Evolutionary conservation across 2,888 invertebrate genomes (phyloP).

Genomic region (Congeria kusceri): DNA sequence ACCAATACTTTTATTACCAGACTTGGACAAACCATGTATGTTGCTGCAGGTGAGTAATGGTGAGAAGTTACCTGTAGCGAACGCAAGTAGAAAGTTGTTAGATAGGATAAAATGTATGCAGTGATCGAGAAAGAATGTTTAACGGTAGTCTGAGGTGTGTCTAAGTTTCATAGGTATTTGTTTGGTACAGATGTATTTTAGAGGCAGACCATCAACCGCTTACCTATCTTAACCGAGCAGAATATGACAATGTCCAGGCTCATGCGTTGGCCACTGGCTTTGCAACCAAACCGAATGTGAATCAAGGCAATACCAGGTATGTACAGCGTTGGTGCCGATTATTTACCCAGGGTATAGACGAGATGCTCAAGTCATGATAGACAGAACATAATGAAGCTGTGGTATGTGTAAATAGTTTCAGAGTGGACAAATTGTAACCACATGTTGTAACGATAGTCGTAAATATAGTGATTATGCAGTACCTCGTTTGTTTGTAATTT

Average conservation of each 20-base stretch:
- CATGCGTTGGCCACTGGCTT: slow-evolving; percentile 41
- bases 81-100: slow-evolving; percentile 22
- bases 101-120: not conserved
- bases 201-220: slow-evolving; percentile 67
- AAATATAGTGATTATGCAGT: no score
- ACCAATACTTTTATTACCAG: slow-evolving; percentile 27
- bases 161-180: slow-evolving; percentile 15
- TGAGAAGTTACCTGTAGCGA: slow-evolving; percentile 12
- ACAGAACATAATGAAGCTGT: no score
- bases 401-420: no score
- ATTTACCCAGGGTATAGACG: no score
- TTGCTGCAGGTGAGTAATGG: slow-evolving; percentile 2
- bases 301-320: slow-evolving; percentile 14
- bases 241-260: slow-evolving; percentile 31
- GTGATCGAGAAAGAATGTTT: slow-evolving; percentile 4
- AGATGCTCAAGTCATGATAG: no score
- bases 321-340: not conserved
- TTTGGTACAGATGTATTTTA: slow-evolving; percentile 51
- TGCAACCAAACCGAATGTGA: slow-evolving; percentile 36
- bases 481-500: no score
- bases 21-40: slow-evolving; percentile 16
- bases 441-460: no score
- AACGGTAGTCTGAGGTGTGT: slow-evolving; percentile 5
- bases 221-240: slow-evolving; percentile 30
- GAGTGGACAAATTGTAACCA: no score